Percentiles rank a stretch among this genome's conserved stretches.
phyloP scores from a whole-genome alignment of 2,797 vertebrate species.

The Antennarius maculatus region DNA sequence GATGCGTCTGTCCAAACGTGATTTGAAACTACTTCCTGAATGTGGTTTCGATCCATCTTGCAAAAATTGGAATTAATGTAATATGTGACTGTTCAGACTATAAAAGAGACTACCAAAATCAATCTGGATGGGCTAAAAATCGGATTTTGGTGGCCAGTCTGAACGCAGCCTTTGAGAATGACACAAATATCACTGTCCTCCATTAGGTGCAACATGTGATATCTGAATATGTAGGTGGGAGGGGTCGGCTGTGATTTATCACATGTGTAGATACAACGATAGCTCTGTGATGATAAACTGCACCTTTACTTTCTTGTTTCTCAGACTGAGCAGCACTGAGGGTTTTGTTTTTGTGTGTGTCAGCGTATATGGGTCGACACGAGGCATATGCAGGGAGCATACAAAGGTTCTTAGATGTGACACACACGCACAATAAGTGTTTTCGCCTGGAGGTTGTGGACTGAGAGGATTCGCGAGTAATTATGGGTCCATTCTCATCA shows the following conservation, averaged over 20 bases:
- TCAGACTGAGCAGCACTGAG: slow-evolving; percentile 4
- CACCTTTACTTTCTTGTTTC: slow-evolving; percentile 1
- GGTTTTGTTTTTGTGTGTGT: slow-evolving; percentile 12
- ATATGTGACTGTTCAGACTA: too few species aligned
- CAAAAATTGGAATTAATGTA: too few species aligned
- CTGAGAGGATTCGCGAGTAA: slow-evolving; percentile 63
- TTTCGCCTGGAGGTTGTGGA: slow-evolving; percentile 48
- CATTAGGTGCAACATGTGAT: not conserved
- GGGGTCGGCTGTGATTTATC: not conserved
- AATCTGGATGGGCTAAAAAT: too few species aligned
- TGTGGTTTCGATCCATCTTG: too few species aligned
- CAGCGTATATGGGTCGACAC: slow-evolving; percentile 16
- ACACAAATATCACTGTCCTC: not conserved
- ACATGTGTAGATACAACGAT: not conserved
- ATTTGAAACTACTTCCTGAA: too few species aligned
- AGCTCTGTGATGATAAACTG: not conserved
- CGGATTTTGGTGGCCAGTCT: too few species aligned
- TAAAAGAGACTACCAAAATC: too few species aligned
- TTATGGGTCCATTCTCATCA: slow-evolving; percentile 69
- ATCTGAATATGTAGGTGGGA: not conserved
- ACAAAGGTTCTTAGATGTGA: slow-evolving; percentile 29
- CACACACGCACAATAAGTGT: slow-evolving; percentile 16
- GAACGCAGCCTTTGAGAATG: too few species aligned
- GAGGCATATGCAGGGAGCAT: slow-evolving; percentile 33
- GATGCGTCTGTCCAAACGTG: too few species aligned